phyloP scores from a whole-genome alignment of 2,888 invertebrate genomes.

The Nudaria mundana region DNA sequence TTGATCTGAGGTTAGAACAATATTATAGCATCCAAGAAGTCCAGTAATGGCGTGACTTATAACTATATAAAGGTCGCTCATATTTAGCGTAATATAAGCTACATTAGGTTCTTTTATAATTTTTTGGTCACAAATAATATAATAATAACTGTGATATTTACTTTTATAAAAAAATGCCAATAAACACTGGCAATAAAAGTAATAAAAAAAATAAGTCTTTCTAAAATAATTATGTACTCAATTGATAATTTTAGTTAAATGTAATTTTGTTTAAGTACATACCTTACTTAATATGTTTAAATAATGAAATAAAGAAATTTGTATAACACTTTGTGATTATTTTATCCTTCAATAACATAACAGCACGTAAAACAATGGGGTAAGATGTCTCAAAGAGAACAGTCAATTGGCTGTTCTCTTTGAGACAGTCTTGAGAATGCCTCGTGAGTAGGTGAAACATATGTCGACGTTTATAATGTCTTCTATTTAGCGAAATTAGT shows the following conservation, averaged over 20 bases:
- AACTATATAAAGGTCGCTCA: constrained; percentile 42
- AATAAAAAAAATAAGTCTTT: constrained; percentile 53
- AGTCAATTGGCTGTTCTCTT: no score
- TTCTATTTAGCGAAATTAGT: no score
- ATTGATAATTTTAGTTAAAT: constrained; percentile 42
- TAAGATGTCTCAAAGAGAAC: no score
- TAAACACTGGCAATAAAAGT: constrained; percentile 65
- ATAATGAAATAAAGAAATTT: constrained; percentile 38
- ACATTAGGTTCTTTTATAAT: constrained; percentile 50
- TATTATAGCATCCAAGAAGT: constrained; percentile 33
- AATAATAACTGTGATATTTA: constrained; percentile 80
- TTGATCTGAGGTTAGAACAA: no score
- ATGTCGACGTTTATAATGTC: no score
- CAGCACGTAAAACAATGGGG: no score
- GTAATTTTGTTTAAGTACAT: constrained; percentile 41
- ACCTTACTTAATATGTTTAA: constrained; percentile 43
- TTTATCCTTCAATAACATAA: no score
- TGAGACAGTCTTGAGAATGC: no score
- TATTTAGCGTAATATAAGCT: constrained; percentile 41
- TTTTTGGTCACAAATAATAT: constrained; percentile 76
- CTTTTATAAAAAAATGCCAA: constrained; percentile 73
- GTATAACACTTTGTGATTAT: constrained; percentile 20
- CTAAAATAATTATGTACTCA: constrained; percentile 39
- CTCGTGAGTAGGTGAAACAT: no score
- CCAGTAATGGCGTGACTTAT: constrained; percentile 40